Percentiles rank a stretch among this genome's conserved stretches.
Conservation (phyloP, 1,140 invertebrate genomes). For the Tetramorium alpestre region DNA sequence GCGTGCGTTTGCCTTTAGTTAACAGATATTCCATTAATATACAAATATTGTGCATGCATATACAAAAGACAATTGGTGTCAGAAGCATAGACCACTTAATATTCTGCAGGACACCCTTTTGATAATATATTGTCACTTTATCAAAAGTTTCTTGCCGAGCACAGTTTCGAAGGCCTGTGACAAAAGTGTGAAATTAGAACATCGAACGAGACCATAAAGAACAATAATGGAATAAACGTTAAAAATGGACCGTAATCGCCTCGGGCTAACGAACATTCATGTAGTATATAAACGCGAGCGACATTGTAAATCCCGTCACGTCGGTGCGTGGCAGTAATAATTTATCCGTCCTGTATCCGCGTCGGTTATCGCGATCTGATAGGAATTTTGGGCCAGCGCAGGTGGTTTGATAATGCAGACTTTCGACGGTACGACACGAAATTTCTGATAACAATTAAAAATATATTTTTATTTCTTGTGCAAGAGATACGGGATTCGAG, state of each 20-base stretch:
- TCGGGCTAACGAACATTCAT: conserved; percentile 25
- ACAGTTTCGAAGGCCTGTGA: too few species aligned
- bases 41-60: not conserved
- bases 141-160: not conserved
- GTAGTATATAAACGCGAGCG: conserved; percentile 22
- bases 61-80: not conserved
- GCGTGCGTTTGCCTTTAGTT: not conserved
- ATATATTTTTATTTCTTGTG: not conserved
- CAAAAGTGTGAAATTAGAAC: conserved; percentile 25
- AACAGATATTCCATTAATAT: conserved; percentile 33
- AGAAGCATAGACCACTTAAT: not conserved
- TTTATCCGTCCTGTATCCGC: conserved; percentile 65
- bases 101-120: not conserved
- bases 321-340: conserved; percentile 65
- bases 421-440: not conserved
- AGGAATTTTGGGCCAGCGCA: conserved; percentile 42
- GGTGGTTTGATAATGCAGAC: conserved; percentile 19
- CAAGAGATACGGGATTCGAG: too few species aligned
- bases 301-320: conserved; percentile 69
- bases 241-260: conserved; percentile 34
- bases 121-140: not conserved
- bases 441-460: conserved; percentile 47
- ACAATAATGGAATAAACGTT: not conserved
- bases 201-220: conserved; percentile 3
- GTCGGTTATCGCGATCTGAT: conserved; percentile 71